These are phyloP conservation scores for Myotis pilosus DNA, from an alignment of 2,797 vertebrate species.

Conservation along the genomic window DNA sequence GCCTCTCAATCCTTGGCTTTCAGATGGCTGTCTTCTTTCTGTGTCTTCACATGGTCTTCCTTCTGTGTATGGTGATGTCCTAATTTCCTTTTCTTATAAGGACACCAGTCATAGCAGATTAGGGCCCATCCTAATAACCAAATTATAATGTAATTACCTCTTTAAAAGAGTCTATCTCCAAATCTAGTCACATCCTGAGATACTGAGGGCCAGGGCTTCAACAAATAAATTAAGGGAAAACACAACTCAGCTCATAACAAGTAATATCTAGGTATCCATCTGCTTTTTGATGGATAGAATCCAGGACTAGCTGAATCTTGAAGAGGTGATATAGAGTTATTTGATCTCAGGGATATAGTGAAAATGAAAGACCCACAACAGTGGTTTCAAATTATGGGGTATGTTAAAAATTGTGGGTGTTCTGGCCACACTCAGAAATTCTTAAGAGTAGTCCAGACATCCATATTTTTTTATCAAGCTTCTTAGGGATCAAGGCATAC, in stretches of 20 bases:
- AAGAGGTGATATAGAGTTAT: not conserved
- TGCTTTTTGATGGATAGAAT: not conserved
- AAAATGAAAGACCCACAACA: conserved; percentile 13
- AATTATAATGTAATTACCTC: not conserved
- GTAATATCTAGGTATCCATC: not conserved
- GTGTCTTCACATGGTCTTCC: not conserved
- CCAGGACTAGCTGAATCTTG: conserved; percentile 5
- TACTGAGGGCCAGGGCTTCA: not conserved
- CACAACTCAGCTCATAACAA: not conserved
- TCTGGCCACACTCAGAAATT: not conserved
- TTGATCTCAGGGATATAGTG: not conserved
- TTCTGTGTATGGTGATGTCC: not conserved
- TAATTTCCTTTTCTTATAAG: not conserved
- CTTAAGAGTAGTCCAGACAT: not conserved
- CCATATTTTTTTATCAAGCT: not conserved
- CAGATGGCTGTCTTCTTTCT: not conserved
- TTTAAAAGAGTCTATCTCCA: not conserved
- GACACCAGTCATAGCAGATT: not conserved
- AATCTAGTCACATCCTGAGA: not conserved
- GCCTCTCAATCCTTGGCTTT: not conserved
- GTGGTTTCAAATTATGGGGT: not conserved
- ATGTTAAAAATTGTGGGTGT: not conserved
- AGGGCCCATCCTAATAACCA: not conserved
- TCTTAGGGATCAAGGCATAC: not conserved
- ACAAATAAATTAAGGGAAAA: not conserved